Percentiles rank a stretch among this genome's conserved stretches.
These are phyloP conservation scores for Cheilosia grossa DNA, from an alignment of 2,888 invertebrate species.

Conservation along the genomic window DNA sequence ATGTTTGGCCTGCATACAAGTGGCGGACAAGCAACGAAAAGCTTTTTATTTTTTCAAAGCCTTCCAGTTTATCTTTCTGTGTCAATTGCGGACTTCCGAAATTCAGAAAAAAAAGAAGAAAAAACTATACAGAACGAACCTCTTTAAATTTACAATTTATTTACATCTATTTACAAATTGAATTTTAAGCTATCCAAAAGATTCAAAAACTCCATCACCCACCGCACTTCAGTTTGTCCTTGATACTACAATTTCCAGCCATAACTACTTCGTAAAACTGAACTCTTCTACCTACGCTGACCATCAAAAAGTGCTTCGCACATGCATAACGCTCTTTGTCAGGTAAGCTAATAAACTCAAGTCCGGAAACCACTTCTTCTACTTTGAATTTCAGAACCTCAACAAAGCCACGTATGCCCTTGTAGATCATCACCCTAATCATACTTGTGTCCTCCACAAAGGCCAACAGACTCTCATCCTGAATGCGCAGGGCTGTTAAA, in stretches of 20 bases:
- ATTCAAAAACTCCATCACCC: not conserved
- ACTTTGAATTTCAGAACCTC: constrained; percentile 78
- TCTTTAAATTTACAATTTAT: constrained; percentile 9
- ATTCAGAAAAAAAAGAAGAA: too few species aligned
- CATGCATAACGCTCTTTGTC: constrained; percentile 52
- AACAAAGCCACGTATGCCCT: constrained; percentile 82
- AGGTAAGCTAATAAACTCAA: constrained; percentile 76
- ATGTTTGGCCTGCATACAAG: too few species aligned
- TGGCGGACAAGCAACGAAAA: too few species aligned
- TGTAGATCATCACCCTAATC: constrained; percentile 79
- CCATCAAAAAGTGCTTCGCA: constrained; percentile 76
- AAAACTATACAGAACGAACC: too few species aligned
- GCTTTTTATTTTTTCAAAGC: too few species aligned
- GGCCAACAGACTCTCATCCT: constrained; percentile 84
- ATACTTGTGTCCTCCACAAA: constrained; percentile 82
- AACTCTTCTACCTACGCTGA: constrained; percentile 74
- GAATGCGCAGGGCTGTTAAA: constrained; percentile 80
- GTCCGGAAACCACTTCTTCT: constrained; percentile 68
- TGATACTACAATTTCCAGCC: constrained; percentile 73
- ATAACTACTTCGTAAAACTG: constrained; percentile 79
- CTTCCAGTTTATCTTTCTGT: too few species aligned
- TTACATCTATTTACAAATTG: constrained; percentile 13
- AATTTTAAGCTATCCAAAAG: not conserved
- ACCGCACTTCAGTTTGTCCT: constrained; percentile 15
- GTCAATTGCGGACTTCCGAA: too few species aligned